Conservation (phyloP, 2,888 invertebrate species). For the Heliconius ethilla region DNA sequence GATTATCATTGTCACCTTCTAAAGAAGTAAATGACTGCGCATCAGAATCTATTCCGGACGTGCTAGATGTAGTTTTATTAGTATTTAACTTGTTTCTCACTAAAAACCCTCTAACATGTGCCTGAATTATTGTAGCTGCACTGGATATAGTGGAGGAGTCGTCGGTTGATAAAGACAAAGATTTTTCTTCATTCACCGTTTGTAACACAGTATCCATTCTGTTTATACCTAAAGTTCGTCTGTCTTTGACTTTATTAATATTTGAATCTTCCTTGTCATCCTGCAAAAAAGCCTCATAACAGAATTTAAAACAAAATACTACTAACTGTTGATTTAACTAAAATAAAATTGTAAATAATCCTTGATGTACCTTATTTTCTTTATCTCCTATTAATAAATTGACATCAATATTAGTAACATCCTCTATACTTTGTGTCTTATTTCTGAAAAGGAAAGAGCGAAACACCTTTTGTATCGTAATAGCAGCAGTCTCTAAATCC, state of each 20-base stretch:
- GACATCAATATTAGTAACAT: slow-evolving; percentile 60
- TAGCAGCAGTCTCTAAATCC: slow-evolving; percentile 78
- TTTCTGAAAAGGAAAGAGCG: slow-evolving; percentile 76
- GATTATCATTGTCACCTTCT: slow-evolving; percentile 63
- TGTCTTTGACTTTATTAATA: slow-evolving; percentile 60
- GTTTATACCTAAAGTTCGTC: slow-evolving; percentile 65
- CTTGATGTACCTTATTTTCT: slow-evolving; percentile 42
- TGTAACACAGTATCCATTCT: slow-evolving; percentile 77
- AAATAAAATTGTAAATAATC: neutral
- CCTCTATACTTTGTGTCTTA: slow-evolving; percentile 72
- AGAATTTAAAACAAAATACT: neutral
- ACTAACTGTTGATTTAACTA: neutral
- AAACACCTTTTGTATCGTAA: slow-evolving; percentile 83
- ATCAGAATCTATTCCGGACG: slow-evolving; percentile 68
- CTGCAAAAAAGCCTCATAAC: slow-evolving; percentile 55
- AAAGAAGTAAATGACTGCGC: slow-evolving; percentile 60
- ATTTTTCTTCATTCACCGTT: slow-evolving; percentile 80
- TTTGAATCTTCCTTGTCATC: slow-evolving; percentile 52
- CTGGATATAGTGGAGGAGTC: slow-evolving; percentile 79
- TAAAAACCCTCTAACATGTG: slow-evolving; percentile 85
- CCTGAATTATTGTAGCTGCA: slow-evolving; percentile 85
- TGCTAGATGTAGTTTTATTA: slow-evolving; percentile 68
- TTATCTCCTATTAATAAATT: slow-evolving; percentile 46
- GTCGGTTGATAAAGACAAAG: slow-evolving; percentile 75
- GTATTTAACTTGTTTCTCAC: slow-evolving; percentile 79